phyloP scores from a whole-genome alignment of 2,113 vertebrate species.

The Piaya cayana region DNA sequence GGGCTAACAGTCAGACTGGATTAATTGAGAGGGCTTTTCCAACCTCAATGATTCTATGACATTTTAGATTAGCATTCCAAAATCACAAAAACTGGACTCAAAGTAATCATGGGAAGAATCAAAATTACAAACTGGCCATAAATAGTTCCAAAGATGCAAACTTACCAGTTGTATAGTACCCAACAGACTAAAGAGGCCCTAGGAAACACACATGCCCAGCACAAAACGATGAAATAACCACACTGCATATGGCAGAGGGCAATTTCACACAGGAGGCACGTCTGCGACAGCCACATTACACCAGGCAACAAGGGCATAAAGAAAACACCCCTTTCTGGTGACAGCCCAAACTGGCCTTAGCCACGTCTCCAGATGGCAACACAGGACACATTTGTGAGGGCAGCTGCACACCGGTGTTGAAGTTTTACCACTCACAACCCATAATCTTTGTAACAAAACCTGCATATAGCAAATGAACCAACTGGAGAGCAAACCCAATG shows the following conservation, averaged over 20 bases:
- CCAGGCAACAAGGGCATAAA: rapidly evolving
- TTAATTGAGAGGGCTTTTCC: too few relatives aligned
- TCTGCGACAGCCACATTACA: not conserved
- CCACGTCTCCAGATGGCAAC: not conserved
- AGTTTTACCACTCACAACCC: not conserved
- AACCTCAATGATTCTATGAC: too few relatives aligned
- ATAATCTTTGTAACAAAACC: not conserved
- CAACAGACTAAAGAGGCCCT: not conserved
- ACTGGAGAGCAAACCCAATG: not conserved
- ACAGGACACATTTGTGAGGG: rapidly evolving
- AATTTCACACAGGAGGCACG: rapidly evolving
- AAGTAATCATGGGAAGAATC: not conserved
- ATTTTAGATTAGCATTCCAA: not conserved
- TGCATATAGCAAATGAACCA: not conserved
- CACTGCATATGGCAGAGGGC: not conserved
- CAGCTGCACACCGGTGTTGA: not conserved
- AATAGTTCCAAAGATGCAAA: not conserved
- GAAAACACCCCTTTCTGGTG: not conserved
- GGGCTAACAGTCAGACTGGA: too few relatives aligned
- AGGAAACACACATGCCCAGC: not conserved
- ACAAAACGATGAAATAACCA: not conserved
- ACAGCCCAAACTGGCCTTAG: not conserved
- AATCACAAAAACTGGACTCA: not conserved
- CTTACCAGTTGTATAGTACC: not conserved
- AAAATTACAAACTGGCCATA: not conserved